Evolutionary conservation across 35 echinoderm and acorn worm species (phyloP), one percentile per base, ranked within the genome.

Genomic region (Heliocidaris tuberculata): DNA sequence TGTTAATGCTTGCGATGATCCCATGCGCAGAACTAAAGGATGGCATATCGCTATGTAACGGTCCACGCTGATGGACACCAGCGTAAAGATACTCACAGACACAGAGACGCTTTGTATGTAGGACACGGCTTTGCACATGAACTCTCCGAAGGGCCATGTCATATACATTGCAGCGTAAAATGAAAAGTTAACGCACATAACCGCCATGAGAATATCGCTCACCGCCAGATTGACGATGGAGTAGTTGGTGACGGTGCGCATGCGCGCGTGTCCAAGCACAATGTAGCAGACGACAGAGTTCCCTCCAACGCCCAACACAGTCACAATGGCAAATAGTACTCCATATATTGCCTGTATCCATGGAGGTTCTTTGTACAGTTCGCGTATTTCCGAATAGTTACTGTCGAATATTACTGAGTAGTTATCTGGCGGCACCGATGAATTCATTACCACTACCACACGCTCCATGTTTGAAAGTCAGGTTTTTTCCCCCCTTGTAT

Each of bases 241-340:
- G 78, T 99, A 99, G 95, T 99, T 99, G 7, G 98, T 99, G 27
- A 99, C 98, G 19, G 98, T 99, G 47, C 98, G 95, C 98, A 99
- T 99, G 49, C 98, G 95, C 52, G 93, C 92, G 70, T 99, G 94
- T 16, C 98, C 96, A 15, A 99, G 96, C 13, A 99, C 97, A 86
- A 99, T 99, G 60, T 97, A 99, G 94, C 98, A 97, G 5, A 99
- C 97, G 60, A 97, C 96, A 47, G 93, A 94, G 31, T 99, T 99
- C 9, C 98, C 98, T 10, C 93, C 94, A n/a, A 97, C 94, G 32
- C 97, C 98, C 10, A 99, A 47, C 2, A 99, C 56, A 48, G 94
- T 96, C 47, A 97, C 97, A 30, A 96, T 85, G 27, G 93, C 97
- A 48, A 96, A 99, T 0, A 96, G 48, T 2, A 95, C 59, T 31